Evolutionary conservation across 2,797 vertebrate species (phyloP).

Genomic region (Cygnus olor): DNA sequence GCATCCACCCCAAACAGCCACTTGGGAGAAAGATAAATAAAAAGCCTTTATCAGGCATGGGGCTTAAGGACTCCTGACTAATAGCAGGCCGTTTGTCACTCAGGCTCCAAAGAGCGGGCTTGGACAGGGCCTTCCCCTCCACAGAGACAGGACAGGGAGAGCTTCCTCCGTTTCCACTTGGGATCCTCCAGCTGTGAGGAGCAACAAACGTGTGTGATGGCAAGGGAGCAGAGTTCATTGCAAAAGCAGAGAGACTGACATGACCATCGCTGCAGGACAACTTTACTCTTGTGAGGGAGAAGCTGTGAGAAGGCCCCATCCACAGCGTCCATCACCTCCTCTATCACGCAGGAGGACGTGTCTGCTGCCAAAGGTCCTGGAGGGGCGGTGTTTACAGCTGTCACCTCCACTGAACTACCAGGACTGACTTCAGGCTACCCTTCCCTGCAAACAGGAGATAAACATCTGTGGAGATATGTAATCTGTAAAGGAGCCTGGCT

Average conservation of each 20-base stretch:
- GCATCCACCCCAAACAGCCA: neutral
- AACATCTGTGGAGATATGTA: neutral
- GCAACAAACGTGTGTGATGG: neutral
- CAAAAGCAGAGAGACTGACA: neutral
- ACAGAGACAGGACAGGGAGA: neutral
- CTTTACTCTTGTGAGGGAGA: neutral
- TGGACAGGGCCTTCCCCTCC: fast-evolving
- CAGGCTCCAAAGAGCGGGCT: fast-evolving
- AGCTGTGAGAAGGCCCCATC: neutral
- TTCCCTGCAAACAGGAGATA: neutral
- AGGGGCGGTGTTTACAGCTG: neutral
- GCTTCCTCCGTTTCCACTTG: neutral
- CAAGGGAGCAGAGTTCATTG: neutral
- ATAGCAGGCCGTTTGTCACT: neutral
- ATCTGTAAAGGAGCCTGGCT: neutral
- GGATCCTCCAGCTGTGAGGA: neutral
- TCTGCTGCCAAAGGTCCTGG: neutral
- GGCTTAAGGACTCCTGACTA: neutral
- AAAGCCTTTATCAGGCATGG: neutral
- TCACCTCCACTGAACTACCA: neutral
- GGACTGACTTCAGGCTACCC: neutral
- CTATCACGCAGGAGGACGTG: neutral
- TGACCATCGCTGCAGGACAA: fast-evolving
- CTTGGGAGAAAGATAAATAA: neutral
- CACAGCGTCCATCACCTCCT: neutral